Conservation (phyloP, 2,113 vertebrate species). For the Numenius arquata region DNA sequence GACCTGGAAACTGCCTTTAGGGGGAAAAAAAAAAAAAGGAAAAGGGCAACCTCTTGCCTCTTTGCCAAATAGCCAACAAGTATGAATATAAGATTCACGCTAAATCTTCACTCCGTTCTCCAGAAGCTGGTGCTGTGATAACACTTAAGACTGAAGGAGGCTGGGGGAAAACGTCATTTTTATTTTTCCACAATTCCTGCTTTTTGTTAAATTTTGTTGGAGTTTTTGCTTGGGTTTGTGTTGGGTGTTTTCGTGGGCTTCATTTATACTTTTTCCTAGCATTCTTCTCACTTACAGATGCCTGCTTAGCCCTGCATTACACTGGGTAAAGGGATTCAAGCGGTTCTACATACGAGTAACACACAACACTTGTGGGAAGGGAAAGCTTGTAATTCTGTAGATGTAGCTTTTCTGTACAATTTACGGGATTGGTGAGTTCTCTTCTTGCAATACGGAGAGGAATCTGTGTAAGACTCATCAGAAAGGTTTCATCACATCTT, state of each 20-base stretch:
- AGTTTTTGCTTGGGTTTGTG: neutral
- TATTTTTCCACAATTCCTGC: neutral
- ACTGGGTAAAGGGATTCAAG: neutral
- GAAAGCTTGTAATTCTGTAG: neutral
- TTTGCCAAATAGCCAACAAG: conserved; percentile 9
- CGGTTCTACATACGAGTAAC: neutral
- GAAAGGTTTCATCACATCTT: neutral
- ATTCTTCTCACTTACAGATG: neutral
- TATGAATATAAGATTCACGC: neutral
- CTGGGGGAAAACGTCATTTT: neutral
- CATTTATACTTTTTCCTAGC: neutral
- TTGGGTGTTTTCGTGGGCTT: neutral
- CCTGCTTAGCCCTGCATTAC: neutral
- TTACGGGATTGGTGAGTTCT: neutral
- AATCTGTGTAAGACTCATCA: neutral
- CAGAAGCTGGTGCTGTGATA: conserved; percentile 49
- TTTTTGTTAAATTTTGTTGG: neutral
- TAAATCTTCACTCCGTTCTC: neutral
- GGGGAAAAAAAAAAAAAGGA: neutral
- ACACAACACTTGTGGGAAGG: neutral
- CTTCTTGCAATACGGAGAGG: neutral
- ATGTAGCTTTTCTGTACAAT: neutral
- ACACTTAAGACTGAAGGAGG: neutral
- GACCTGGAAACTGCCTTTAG: neutral
- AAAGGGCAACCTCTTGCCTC: neutral